Evolutionary conservation across 2,113 vertebrate species (phyloP).

Genomic region (Maccullochella peelii): DNA sequence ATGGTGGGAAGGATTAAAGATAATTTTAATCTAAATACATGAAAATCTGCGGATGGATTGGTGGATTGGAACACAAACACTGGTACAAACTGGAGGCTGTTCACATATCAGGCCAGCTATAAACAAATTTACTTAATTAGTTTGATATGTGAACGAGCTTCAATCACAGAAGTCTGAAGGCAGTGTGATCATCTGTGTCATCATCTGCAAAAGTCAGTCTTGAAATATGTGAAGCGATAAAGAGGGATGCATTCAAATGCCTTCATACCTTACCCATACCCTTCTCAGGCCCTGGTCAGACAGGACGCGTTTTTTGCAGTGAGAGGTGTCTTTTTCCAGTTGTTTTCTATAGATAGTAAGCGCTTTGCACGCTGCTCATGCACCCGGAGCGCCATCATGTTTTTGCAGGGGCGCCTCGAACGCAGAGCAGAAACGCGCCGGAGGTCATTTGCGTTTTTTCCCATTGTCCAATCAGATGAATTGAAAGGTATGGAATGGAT

Average conservation of each 20-base stretch:
- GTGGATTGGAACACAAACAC: conserved; percentile 4
- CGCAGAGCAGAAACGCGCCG: too few species aligned
- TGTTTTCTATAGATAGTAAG: too few species aligned
- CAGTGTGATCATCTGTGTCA: not conserved
- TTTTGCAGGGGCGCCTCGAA: too few species aligned
- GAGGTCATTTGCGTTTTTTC: too few species aligned
- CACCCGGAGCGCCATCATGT: too few species aligned
- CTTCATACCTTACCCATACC: not conserved
- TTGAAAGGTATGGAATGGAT: too few species aligned
- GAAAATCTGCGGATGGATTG: conserved; percentile 17
- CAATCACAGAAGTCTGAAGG: not conserved
- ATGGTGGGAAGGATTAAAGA: conserved; percentile 24
- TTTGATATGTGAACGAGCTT: not conserved
- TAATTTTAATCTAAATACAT: conserved; percentile 20
- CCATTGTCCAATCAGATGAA: too few species aligned
- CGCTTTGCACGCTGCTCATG: too few species aligned
- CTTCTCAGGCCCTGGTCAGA: not conserved
- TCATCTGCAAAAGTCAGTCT: conserved; percentile 17
- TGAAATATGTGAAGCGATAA: conserved; percentile 8
- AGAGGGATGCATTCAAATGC: conserved; percentile 12
- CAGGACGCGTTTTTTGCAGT: too few species aligned
- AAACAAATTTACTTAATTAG: not conserved
- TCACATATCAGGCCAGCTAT: not conserved
- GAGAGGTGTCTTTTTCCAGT: too few species aligned
- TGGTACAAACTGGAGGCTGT: conserved; percentile 22